Conservation (phyloP, 2,797 vertebrate species). For the Phoxinus dragarum region DNA sequence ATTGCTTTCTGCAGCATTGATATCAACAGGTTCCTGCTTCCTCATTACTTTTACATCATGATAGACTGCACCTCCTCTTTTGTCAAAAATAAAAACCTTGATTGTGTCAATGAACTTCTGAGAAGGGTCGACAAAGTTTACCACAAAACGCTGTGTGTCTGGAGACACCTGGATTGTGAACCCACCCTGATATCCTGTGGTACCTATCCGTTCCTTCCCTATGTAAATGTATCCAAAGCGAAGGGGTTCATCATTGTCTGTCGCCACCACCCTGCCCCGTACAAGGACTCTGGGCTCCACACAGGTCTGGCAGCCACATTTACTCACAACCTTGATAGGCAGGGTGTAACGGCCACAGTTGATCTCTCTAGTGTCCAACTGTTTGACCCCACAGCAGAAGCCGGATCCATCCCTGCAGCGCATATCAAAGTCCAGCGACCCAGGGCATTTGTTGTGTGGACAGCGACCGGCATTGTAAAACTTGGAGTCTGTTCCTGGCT, state of each 20-base stretch:
- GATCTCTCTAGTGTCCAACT: constrained; percentile 82
- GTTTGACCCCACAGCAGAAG: constrained; percentile 85
- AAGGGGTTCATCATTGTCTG: constrained; percentile 87
- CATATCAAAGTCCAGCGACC: constrained; percentile 72
- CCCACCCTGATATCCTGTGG: constrained; percentile 91
- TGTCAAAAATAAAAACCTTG: constrained; percentile 91
- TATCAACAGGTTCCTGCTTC: constrained; percentile 82
- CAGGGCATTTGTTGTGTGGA: constrained; percentile 80
- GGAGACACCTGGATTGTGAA: constrained; percentile 89
- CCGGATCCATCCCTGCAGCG: constrained; percentile 79
- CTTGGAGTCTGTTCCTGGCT: constrained; percentile 76
- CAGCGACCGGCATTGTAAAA: constrained; percentile 89
- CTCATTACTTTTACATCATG: constrained; percentile 91
- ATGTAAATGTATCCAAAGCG: constrained; percentile 91
- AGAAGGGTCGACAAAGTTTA: constrained; percentile 88
- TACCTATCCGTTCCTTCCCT: constrained; percentile 85
- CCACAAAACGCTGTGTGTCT: constrained; percentile 85
- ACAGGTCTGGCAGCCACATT: constrained; percentile 89
- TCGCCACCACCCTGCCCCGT: constrained; percentile 85
- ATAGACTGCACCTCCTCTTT: constrained; percentile 87
- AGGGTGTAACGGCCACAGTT: constrained; percentile 83
- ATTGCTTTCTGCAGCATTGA: constrained; percentile 81
- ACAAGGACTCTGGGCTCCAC: constrained; percentile 84
- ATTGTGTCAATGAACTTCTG: constrained; percentile 86
- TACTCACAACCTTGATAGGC: constrained; percentile 84